Evolutionary conservation across 2,797 vertebrate species (phyloP), one percentile per base, ranked within the genome.

Genomic region (Pangasius sanitwongsei): DNA sequence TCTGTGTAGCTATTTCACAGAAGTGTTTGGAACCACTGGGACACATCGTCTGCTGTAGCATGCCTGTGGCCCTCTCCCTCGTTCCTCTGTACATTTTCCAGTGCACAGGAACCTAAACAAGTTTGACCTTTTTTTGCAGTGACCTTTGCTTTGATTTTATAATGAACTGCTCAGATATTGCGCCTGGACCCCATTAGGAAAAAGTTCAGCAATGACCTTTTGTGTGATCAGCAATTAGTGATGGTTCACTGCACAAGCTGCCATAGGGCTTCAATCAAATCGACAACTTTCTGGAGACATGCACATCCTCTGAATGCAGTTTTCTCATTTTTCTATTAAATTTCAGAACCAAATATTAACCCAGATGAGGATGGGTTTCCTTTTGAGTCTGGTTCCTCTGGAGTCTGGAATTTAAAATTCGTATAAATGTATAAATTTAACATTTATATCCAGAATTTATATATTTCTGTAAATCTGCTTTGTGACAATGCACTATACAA

Each of bases 61-160:
- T 59, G 16, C 37, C 57, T 63, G 34, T 28, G 23, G 57, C 11
- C 2, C 55, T 25, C 57, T 61, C 16, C 11, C n/a, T 80, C 1
- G 0, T 55, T 57, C 1, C 6, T 16, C 0, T 0, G 44, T 44
- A 67, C 15, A 23, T 50, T 84, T 23, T 69, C 28, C 44, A 84
- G 28, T 50, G 12, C 28, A 67, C 61, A 50, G 83, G n/a, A 67
- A 84, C 23, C 61, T 20, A 67, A 50, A 48, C 63, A 50, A 20
- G 13, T n/a, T 50, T 16, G 11, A 61, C 57, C 23, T 31, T 50
- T 34, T 34, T 31, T 67, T 67, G 83, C 16, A 69, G 44, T 67
- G 82, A 67, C 83, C 16, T 85, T 34, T 23, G 16, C 4, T 85
- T 67, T 85, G 63, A 69, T 67, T 85, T 85, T 50, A 34, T 67